Evolutionary conservation across 2,888 invertebrate genomes (phyloP).

Genomic region (Strigamia crassipes): DNA sequence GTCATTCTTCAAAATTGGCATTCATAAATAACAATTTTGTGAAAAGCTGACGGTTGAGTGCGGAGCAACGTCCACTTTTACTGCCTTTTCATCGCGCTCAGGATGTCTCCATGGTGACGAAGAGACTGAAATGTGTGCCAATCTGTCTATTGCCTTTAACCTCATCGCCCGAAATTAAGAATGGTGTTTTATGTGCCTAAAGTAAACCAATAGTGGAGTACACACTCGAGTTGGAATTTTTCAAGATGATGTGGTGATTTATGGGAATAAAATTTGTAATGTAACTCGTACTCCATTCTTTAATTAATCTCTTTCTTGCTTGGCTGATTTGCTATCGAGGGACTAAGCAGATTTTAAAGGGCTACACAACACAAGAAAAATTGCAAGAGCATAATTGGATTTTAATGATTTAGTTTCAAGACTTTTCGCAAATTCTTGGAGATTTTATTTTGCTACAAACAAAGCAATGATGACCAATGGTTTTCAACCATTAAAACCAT

Average conservation of each 20-base stretch:
- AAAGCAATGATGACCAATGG: too few relatives aligned
- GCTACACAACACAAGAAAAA: too few relatives aligned
- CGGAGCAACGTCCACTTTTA: background rate
- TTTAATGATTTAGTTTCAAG: too few relatives aligned
- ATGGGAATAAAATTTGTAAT: background rate
- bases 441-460: too few relatives aligned
- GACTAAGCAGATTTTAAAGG: too few relatives aligned
- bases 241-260: background rate
- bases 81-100: background rate
- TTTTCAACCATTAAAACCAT: too few relatives aligned
- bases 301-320: background rate
- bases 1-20: background rate
- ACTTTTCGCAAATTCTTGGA: too few relatives aligned
- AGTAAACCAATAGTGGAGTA: background rate
- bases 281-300: background rate
- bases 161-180: conserved; percentile 4
- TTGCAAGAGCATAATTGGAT: too few relatives aligned
- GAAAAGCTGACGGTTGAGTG: background rate
- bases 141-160: conserved; percentile 4
- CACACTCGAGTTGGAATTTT: background rate
- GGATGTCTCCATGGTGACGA: background rate
- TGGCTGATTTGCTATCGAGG: too few relatives aligned
- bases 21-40: background rate
- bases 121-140: background rate
- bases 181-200: background rate